Evolutionary conservation across 2,797 vertebrate genomes (phyloP).

Genomic region (Smutsia gigantea): DNA sequence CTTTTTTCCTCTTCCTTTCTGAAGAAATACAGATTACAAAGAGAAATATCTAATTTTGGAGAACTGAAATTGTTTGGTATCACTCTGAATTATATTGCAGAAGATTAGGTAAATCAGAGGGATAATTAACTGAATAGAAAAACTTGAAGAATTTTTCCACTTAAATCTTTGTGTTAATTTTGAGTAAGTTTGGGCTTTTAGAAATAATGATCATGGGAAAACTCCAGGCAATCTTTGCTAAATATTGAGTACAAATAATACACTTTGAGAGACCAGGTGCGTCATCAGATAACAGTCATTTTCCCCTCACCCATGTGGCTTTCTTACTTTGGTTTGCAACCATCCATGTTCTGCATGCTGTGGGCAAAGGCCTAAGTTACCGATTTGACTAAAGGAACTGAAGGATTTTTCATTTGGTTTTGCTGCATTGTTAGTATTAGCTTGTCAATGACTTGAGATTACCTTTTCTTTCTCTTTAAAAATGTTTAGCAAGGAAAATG

Average conservation of each 20-base stretch:
- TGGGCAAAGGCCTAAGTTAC: slow-evolving; percentile 17
- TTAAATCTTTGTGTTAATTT: slow-evolving; percentile 39
- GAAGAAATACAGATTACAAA: not conserved
- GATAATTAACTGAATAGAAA: not conserved
- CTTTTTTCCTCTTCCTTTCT: not conserved
- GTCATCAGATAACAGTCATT: slow-evolving; percentile 52
- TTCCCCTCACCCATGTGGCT: not conserved
- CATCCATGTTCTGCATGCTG: slow-evolving; percentile 10
- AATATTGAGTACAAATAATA: slow-evolving; percentile 57
- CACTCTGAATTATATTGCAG: not conserved
- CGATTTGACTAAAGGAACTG: slow-evolving; percentile 37
- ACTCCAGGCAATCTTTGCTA: slow-evolving; percentile 8
- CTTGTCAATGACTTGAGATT: slow-evolving; percentile 37
- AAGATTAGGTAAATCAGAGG: not conserved
- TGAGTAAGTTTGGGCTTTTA: slow-evolving; percentile 12
- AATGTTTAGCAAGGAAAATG: slow-evolving; percentile 45
- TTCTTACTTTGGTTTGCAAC: slow-evolving; percentile 23
- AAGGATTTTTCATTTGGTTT: slow-evolving; percentile 56
- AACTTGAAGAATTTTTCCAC: not conserved
- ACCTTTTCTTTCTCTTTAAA: not conserved
- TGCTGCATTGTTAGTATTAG: slow-evolving; percentile 37
- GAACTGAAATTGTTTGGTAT: not conserved
- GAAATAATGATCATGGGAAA: slow-evolving; percentile 23
- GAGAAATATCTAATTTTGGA: not conserved
- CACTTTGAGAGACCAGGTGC: slow-evolving; percentile 18